Evolutionary conservation across 92 coral and sea anemone genomes (phyloP), one percentile per base, ranked within the genome.

Genomic region (Epizoanthus ramosus): DNA sequence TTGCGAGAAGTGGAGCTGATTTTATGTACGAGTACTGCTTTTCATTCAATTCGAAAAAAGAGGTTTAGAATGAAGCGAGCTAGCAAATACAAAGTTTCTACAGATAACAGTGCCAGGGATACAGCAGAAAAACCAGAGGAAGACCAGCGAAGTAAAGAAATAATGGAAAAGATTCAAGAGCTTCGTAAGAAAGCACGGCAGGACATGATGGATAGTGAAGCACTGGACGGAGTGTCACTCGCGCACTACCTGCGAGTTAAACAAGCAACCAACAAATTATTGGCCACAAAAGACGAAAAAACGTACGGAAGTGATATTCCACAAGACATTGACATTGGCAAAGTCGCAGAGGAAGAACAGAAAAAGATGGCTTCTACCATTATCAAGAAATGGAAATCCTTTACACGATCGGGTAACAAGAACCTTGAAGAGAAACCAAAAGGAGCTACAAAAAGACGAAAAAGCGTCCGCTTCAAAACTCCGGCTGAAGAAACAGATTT

Each of bases 171-270:
- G 70, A 67, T 85, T 21, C 74, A 81, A 8, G 84, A 89, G 43
- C 92, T 89, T 74, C 84, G 84, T 0, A 85, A 75, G 72, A 89
- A 89, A 75, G 89, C 89, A 24, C 73, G 92, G 3, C 92, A 89
- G 81, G 92, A 85, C 24, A 85, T 68, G 89, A 80, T 85, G 86
- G 85, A 89, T 67, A 68, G 56, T 12, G 92, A 89, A 60, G 84
- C 85, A 5, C 73, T 85, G 3, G 89, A 85, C 60, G 89, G 87
- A 6, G 80, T 89, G 0, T 80, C 92, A 0, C 71, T 85, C 7
- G 84, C 92, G 57, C 87, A 81, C 71, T 75, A 74, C 35, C 68
- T 89, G 22, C 47, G 89, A 28, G 80, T 81, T 8, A 89, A 85
- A 56, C 89, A 85, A 70, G 88, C 85, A 6, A 72, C 86, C 17